Evolutionary conservation across 2,113 vertebrate genomes (phyloP), one percentile per base, ranked within the genome.

Genomic region (Damaliscus lunatus): DNA sequence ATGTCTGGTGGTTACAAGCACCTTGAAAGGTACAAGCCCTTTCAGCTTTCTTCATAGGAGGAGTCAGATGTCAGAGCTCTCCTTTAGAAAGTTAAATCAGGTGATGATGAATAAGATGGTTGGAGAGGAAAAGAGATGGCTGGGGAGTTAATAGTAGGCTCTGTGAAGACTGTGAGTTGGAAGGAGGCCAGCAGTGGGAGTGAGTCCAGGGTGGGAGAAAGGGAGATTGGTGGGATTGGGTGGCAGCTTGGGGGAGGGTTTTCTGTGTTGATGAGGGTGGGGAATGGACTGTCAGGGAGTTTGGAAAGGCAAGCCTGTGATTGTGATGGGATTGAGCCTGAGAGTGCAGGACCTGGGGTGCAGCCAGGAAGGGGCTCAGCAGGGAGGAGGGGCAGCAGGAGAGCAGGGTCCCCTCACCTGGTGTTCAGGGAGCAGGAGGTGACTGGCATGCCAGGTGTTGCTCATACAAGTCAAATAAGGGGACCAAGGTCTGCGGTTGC

Each of bases 31-130:
- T 5, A 46, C 29, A 57, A 21, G 52, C 67, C 46, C 19, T 85
- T 46, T 46, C 27, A 55, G 62, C 19, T 94, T 90, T 62, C 8
- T 90, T 60, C 0, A 31, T 60, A 31, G 71, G 53, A 60, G 95
- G 88, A 85, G 92, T 74, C 29, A 85, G 88, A 53, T 96, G 95
- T 96, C 95, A 96, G 95, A 94, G 80, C 91, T 92, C 91, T 87
- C 74, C 80, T 78, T 97, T 60, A 94, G 85, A 40, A 71, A 80
- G 91, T 60, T 36, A 80, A 87, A 36, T 96, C 33, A 46, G 96
- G 81, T 74, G 17, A 71, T 25, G 77, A 46, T 46, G 57, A 27
- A 6, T 27, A 27, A 84, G 89, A 46, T n/a, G 53, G 60, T 46
- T 55, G 88, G 53, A 82, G 88, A 50, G 27, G 46, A 52, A 19